Evolutionary conservation across 2,888 invertebrate species (phyloP).

Genomic region (Ectobius pallidus): DNA sequence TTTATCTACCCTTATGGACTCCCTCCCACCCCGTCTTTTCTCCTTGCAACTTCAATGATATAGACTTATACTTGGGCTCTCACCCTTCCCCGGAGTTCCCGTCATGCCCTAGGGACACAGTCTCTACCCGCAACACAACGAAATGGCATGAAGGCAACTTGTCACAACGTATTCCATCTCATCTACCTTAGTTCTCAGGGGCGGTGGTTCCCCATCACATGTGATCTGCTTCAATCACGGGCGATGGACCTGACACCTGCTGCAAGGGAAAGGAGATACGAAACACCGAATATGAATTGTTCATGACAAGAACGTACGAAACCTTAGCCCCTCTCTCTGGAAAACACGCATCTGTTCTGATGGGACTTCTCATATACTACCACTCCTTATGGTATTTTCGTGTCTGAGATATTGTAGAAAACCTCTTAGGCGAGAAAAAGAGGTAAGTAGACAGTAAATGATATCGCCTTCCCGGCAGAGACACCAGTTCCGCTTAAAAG

Average conservation of each 20-base stretch:
- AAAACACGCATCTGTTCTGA: too few species aligned
- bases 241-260: background rate
- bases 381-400: too few species aligned
- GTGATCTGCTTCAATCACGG: background rate
- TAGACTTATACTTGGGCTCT: slow-evolving; percentile 5
- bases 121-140: background rate
- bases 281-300: background rate
- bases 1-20: slow-evolving; percentile 22
- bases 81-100: background rate
- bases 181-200: slow-evolving; percentile 25
- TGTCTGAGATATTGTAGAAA: too few species aligned
- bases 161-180: slow-evolving; percentile 37
- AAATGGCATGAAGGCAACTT: slow-evolving; percentile 29
- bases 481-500: too few species aligned
- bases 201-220: slow-evolving; percentile 3
- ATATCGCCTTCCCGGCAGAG: too few species aligned
- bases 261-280: background rate
- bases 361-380: too few species aligned
- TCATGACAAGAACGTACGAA: too few species aligned
- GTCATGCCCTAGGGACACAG: slow-evolving; percentile 12
- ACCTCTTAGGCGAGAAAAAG: too few species aligned
- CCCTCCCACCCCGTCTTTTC: background rate
- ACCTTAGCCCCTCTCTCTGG: too few species aligned
- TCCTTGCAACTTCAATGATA: slow-evolving; percentile 12
- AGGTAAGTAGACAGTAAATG: too few species aligned